Conservation (phyloP, 2,797 vertebrate genomes). For the Hydrophis major region DNA sequence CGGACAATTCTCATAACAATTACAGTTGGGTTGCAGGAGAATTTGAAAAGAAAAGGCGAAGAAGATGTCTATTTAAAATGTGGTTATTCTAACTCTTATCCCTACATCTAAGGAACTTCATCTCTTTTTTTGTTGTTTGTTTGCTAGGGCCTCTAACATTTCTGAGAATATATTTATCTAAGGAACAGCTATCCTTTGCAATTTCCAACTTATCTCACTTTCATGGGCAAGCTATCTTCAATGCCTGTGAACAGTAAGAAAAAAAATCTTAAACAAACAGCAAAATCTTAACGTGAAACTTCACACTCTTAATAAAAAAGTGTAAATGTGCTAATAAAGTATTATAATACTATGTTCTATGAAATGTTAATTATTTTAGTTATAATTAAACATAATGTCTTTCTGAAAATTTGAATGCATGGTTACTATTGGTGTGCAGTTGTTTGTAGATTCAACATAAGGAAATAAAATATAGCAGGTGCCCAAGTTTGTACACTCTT, state of each 20-base stretch:
- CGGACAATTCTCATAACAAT: background rate
- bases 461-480: background rate
- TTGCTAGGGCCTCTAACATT: background rate
- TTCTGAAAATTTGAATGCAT: background rate
- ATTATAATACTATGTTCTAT: background rate
- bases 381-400: background rate
- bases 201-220: background rate
- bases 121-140: background rate
- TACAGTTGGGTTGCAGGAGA: background rate
- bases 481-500: background rate
- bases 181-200: background rate
- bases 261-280: background rate
- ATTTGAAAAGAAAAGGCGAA: background rate
- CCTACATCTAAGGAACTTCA: background rate
- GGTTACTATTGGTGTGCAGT: background rate
- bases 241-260: background rate
- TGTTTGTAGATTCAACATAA: background rate
- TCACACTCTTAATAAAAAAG: background rate
- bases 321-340: background rate
- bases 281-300: background rate
- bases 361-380: background rate
- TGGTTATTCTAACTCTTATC: background rate
- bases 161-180: background rate
- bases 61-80: background rate
- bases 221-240: background rate